Evolutionary conservation across 2,888 invertebrate species (phyloP).

Genomic region (Sphaerophoria rueppellii): DNA sequence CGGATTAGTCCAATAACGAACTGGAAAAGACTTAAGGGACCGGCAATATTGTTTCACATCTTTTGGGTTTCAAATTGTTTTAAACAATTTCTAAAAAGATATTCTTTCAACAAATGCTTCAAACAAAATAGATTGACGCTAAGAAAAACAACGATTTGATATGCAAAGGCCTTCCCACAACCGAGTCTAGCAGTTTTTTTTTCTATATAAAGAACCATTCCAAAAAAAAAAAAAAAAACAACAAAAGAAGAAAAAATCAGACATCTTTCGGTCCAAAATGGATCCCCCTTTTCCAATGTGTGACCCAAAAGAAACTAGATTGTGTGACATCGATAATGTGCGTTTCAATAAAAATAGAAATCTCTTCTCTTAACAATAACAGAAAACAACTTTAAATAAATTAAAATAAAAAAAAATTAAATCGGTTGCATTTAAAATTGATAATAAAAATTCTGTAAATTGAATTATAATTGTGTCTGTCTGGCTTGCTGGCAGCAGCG

Average conservation of each 20-base stretch:
- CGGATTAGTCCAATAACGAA: background rate
- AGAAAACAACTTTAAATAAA: conserved; percentile 2
- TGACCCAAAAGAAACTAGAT: conserved; percentile 25
- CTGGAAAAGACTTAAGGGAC: background rate
- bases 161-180: background rate
- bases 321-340: conserved; percentile 12
- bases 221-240: background rate
- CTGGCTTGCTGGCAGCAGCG: background rate
- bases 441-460: background rate
- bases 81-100: too few relatives aligned
- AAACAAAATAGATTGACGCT: too few relatives aligned
- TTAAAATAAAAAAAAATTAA: conserved; percentile 13
- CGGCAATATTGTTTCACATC: too few relatives aligned
- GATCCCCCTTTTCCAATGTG: background rate
- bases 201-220: background rate
- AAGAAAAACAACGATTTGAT: too few relatives aligned
- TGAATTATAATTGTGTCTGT: background rate
- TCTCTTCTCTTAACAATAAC: background rate
- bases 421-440: conserved; percentile 29
- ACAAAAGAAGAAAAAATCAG: background rate
- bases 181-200: too few relatives aligned
- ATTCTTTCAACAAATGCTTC: too few relatives aligned
- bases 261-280: too few relatives aligned
- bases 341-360: conserved; percentile 1
- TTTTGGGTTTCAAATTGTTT: too few relatives aligned